These are phyloP conservation scores for Sycophaga agraensis DNA, from an alignment of 1,140 invertebrate species.

Conservation along the genomic window DNA sequence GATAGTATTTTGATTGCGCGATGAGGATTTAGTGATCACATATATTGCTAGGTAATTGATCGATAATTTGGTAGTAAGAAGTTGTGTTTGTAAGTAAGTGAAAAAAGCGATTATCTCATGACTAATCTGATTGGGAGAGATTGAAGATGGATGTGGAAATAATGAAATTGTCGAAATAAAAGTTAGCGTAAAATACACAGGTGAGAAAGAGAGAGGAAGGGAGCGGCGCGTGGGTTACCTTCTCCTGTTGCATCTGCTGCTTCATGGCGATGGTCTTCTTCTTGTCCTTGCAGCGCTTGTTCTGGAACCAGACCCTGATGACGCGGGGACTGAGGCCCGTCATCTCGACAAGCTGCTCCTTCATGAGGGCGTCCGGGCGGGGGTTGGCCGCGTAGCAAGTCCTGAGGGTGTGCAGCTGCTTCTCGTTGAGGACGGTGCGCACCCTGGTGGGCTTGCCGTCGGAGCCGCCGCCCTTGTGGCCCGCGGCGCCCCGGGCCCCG, in stretches of 20 bases:
- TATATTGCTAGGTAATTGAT: too few relatives aligned
- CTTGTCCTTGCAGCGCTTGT: slow-evolving; percentile 99
- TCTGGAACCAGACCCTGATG: slow-evolving; percentile 98
- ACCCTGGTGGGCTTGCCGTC: slow-evolving; percentile 97
- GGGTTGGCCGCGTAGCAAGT: slow-evolving; percentile 97
- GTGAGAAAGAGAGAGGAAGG: too few relatives aligned
- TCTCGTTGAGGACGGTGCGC: slow-evolving; percentile 96
- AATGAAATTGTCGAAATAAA: too few relatives aligned
- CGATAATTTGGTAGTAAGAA: too few relatives aligned
- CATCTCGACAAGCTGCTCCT: slow-evolving; percentile 99
- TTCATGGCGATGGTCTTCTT: slow-evolving; percentile 96
- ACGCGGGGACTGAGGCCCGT: slow-evolving; percentile 93
- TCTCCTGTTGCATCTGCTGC: slow-evolving; percentile 95
- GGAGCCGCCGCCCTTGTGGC: slow-evolving; percentile 64
- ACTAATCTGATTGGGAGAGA: too few relatives aligned
- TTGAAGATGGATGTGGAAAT: too few relatives aligned
- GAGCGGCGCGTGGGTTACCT: too few relatives aligned
- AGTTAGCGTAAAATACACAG: too few relatives aligned
- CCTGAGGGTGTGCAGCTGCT: slow-evolving; percentile 93
- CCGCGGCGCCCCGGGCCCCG: slow-evolving; percentile 58
- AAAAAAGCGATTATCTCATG: too few relatives aligned
- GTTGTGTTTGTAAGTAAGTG: too few relatives aligned
- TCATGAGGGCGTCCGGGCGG: slow-evolving; percentile 97
- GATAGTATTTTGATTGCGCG: too few relatives aligned
- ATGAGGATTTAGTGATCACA: too few relatives aligned